Evolutionary conservation across 1,140 invertebrate genomes (phyloP).

Genomic region (Drepana arcuata): DNA sequence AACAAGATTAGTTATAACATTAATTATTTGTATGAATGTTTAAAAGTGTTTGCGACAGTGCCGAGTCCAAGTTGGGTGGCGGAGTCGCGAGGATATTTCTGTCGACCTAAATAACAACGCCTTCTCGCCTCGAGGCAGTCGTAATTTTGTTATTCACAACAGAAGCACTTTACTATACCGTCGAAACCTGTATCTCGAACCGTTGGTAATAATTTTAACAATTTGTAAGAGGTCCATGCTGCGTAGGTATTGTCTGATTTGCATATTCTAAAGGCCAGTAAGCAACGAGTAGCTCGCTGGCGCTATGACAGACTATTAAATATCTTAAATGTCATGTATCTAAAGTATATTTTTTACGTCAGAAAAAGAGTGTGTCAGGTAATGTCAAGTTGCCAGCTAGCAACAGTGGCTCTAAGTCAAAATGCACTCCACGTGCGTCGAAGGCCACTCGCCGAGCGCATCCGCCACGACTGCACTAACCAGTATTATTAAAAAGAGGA

Average conservation of each 20-base stretch:
- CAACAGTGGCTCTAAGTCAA: conserved; percentile 15
- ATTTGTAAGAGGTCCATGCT: conserved; percentile 8
- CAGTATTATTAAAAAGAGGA: conserved; percentile 43
- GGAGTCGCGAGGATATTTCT: conserved; percentile 47
- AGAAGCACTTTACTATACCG: conserved; percentile 10
- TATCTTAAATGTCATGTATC: no score
- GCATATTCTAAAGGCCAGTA: conserved; percentile 14
- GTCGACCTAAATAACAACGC: conserved; percentile 65
- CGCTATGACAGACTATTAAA: no score
- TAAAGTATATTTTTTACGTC: no score
- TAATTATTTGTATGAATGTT: no score
- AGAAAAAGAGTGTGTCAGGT: no score
- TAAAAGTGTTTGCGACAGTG: no score
- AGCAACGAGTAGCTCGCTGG: no score
- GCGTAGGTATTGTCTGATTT: no score
- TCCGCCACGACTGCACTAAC: conserved; percentile 34
- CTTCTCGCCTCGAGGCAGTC: conserved; percentile 24
- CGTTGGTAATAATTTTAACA: conserved; percentile 10
- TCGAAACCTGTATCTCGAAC: conserved; percentile 11
- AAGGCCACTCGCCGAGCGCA: conserved; percentile 40
- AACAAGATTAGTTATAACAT: no score
- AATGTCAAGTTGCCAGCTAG: conserved; percentile 1
- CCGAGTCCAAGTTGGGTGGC: conserved; percentile 24
- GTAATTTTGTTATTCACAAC: conserved; percentile 27
- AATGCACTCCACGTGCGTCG: conserved; percentile 45